Evolutionary conservation across 2,797 vertebrate species (phyloP).

Genomic region (Anableps anableps): DNA sequence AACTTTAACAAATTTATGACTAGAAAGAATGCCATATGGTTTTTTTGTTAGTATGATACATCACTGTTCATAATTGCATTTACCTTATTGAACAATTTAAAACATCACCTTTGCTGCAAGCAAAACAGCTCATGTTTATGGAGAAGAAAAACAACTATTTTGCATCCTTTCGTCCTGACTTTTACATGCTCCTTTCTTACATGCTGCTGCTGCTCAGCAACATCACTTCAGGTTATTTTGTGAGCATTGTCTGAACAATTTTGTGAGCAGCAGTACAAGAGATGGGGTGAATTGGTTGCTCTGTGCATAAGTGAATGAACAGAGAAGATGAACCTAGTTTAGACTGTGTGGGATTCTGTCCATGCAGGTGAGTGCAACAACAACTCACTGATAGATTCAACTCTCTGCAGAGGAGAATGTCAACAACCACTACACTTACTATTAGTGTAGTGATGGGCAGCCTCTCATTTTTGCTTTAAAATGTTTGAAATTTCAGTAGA

Average conservation of each 20-base stretch:
- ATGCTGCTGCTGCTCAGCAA: background rate
- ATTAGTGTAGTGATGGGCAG: background rate
- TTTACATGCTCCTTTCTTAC: background rate
- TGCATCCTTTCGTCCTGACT: background rate
- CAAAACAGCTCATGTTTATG: background rate
- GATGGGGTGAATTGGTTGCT: background rate
- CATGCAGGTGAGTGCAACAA: background rate
- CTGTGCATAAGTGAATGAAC: conserved; percentile 9
- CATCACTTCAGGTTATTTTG: background rate
- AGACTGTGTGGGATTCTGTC: conserved; percentile 1
- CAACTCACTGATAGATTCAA: conserved; percentile 1
- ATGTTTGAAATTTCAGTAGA: background rate
- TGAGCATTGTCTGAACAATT: background rate
- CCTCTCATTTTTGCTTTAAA: background rate
- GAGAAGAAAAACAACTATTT: background rate
- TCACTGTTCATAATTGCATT: background rate
- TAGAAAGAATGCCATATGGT: background rate
- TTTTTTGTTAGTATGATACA: background rate
- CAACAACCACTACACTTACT: conserved; percentile 10
- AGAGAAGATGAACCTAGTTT: background rate
- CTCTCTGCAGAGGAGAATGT: conserved; percentile 10
- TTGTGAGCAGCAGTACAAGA: background rate
- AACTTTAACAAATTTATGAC: background rate
- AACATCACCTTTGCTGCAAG: background rate
- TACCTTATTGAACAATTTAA: background rate